These are phyloP conservation scores for Melanophora roralis DNA, from an alignment of 2,888 invertebrate species.

Conservation along the genomic window DNA sequence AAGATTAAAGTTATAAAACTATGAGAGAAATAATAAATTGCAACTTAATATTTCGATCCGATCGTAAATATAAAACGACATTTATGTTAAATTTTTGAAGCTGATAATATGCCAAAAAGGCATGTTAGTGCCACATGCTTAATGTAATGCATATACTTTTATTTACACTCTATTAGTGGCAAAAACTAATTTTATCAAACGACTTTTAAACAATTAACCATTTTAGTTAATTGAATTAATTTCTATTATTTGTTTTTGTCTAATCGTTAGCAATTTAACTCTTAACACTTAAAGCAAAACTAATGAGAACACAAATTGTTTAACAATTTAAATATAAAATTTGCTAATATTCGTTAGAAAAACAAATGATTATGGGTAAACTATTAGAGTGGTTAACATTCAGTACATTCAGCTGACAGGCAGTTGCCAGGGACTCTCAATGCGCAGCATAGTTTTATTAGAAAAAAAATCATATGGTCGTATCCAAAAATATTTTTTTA, in stretches of 20 bases:
- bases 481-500: too few relatives aligned
- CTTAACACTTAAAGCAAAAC: slow-evolving; percentile 32
- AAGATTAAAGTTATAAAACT: too few relatives aligned
- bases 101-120: background rate
- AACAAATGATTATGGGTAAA: slow-evolving; percentile 64
- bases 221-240: slow-evolving; percentile 36
- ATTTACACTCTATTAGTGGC: too few relatives aligned
- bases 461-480: too few relatives aligned
- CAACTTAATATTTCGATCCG: too few relatives aligned
- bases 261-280: slow-evolving; percentile 46
- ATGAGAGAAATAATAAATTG: too few relatives aligned
- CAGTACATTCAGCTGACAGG: slow-evolving; percentile 8
- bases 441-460: too few relatives aligned
- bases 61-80: too few relatives aligned
- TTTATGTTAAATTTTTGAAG: background rate
- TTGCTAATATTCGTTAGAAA: slow-evolving; percentile 58
- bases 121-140: background rate
- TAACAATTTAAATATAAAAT: slow-evolving; percentile 61
- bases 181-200: too few relatives aligned
- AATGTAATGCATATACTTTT: too few relatives aligned
- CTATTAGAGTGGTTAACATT: slow-evolving; percentile 62
- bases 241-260: slow-evolving; percentile 33
- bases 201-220: background rate
- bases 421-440: too few relatives aligned
- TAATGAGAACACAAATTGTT: slow-evolving; percentile 59